These are phyloP conservation scores for Poeciliopsis paucimaculata DNA, from an alignment of 2,797 vertebrate species.

Conservation along the genomic window DNA sequence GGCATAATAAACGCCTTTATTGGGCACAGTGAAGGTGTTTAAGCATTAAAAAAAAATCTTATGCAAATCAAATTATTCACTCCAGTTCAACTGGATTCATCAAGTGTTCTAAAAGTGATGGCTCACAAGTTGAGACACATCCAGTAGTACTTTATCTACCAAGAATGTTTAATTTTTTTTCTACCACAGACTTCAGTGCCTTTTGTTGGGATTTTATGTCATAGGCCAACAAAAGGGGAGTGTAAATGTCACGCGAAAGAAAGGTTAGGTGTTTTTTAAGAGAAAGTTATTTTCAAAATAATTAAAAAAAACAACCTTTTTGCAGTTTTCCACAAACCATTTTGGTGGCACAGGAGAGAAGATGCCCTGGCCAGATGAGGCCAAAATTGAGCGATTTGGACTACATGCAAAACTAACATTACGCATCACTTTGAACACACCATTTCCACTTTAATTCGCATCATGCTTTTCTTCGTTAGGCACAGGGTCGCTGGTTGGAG, in stretches of 20 bases:
- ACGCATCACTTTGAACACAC: background rate
- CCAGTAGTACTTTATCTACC: constrained; percentile 36
- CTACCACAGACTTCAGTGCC: background rate
- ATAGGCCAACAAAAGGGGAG: background rate
- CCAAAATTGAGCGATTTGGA: background rate
- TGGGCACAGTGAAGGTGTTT: too few relatives aligned
- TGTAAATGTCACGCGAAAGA: background rate
- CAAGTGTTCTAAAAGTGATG: constrained; percentile 68
- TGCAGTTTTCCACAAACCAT: background rate
- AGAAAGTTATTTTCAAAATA: background rate
- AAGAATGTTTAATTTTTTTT: background rate
- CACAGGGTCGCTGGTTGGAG: background rate
- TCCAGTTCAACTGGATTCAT: constrained; percentile 82
- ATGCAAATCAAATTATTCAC: constrained; percentile 84
- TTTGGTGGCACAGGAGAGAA: background rate
- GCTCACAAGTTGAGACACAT: constrained; percentile 72
- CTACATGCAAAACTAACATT: background rate
- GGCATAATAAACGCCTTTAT: too few relatives aligned
- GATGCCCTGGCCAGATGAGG: background rate
- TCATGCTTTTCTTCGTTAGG: background rate
- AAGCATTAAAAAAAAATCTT: constrained; percentile 73
- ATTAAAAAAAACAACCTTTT: background rate
- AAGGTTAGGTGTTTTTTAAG: background rate
- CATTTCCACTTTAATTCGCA: background rate
- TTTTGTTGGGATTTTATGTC: background rate